phyloP scores from a whole-genome alignment of 2,888 invertebrate genomes.

The Ernsta delagoae region DNA sequence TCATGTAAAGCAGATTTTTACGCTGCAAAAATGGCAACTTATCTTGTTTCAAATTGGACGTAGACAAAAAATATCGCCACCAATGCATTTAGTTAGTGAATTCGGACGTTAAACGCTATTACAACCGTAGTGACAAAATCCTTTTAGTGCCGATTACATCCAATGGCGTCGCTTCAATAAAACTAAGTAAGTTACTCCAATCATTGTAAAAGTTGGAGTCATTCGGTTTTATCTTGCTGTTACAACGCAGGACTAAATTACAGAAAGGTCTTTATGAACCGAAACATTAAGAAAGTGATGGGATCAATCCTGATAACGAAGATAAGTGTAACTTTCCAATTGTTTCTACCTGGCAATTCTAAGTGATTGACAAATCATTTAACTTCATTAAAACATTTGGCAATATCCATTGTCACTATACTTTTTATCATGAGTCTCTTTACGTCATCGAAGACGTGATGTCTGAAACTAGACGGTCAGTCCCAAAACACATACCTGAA shows the following conservation, averaged over 20 bases:
- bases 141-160: constrained; percentile 61
- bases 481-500: too few relatives aligned
- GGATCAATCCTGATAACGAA: constrained; percentile 6
- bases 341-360: not conserved
- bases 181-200: constrained; percentile 58
- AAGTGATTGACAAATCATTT: not conserved
- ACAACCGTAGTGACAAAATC: constrained; percentile 65
- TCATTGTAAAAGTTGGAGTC: constrained; percentile 32
- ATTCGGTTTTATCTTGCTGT: constrained; percentile 29
- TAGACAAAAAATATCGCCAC: constrained; percentile 40
- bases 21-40: too few relatives aligned
- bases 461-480: too few relatives aligned
- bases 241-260: constrained; percentile 24
- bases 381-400: too few relatives aligned
- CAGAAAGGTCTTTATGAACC: constrained; percentile 16
- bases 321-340: constrained; percentile 1
- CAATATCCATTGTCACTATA: too few relatives aligned
- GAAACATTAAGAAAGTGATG: constrained; percentile 20
- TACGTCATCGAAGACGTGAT: too few relatives aligned
- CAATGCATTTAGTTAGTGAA: constrained; percentile 56
- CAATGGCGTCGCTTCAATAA: constrained; percentile 62
- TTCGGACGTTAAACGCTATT: constrained; percentile 62
- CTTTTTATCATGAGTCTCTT: too few relatives aligned
- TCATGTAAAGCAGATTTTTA: too few relatives aligned
- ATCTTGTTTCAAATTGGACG: too few relatives aligned